Evolutionary conservation across 1,140 invertebrate species (phyloP), one percentile per base, ranked within the genome.

Genomic region (Neodiprion lecontei): DNA sequence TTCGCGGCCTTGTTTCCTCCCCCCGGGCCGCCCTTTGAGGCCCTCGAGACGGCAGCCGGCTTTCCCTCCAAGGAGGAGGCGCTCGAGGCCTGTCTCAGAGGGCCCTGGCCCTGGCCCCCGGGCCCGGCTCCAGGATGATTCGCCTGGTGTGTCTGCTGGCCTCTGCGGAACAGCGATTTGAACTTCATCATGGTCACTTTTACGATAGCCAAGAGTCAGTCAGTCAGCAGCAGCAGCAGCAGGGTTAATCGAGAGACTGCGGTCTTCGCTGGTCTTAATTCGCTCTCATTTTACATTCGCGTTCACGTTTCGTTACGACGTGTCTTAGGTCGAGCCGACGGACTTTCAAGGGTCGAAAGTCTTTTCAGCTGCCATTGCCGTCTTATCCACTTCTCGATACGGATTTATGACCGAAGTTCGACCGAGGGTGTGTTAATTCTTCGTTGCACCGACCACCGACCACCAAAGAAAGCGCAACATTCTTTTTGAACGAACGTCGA

Each of bases 111-210:
- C 86, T 88, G 72, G 89, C 89, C 21, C 89, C 74, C 12, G 84
- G 74, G 53, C 71, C 83, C 21, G 82, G 73, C 82, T 87, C 84
- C 81, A 87, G 85, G 74, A 88, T 87, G 76, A 17, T 12, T 61
- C n/a, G 11, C 53, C 87, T 81, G 83, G 75, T 86, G 84, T 85
- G 87, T 90, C 82, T 81, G 86, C 78, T 88, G 87, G 80, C 92
- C 92, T 91, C 93, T 93, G 90, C 93, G 93, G 89, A 94, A 94
- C 84, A 94, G 91, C 83, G 93, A 94, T 91, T 94, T 94, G 86
- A 94, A 92, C 91, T 94, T 94, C 91, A 94, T 94, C 93, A 94
- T 94, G 89, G 91, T 91, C 89, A 85, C 84, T 81, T 76, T 80
- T 69, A 75, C 72, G 78, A 61, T 12, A 61, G 53, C 53, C 11